Evolutionary conservation across 2,797 vertebrate genomes (phyloP).

Genomic region (Sebastes glaucus): DNA sequence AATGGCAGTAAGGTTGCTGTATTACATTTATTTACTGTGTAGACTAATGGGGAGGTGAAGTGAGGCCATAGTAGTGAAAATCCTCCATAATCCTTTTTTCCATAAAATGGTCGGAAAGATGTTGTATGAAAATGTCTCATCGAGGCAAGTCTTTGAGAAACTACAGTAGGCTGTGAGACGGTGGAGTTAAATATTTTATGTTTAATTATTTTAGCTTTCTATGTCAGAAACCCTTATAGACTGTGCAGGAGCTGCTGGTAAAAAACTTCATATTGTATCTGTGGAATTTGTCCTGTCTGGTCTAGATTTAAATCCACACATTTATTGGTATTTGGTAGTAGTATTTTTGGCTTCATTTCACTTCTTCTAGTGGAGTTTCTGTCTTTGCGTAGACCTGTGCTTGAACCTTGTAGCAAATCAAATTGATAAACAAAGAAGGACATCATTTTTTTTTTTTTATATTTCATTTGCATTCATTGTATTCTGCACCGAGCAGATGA

Average conservation of each 20-base stretch:
- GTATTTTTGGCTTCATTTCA: neutral
- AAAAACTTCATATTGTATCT: neutral
- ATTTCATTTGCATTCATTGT: neutral
- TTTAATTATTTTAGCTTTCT: neutral
- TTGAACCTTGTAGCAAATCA: neutral
- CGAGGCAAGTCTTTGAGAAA: neutral
- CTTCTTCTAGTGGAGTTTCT: too few relatives aligned
- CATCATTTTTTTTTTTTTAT: neutral
- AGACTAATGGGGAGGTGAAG: neutral
- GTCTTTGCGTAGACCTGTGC: neutral
- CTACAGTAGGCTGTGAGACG: neutral
- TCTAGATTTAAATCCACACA: neutral
- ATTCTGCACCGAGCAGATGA: neutral
- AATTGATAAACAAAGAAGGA: neutral
- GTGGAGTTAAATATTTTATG: neutral
- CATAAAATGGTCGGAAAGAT: neutral
- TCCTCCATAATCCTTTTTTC: conserved; percentile 9
- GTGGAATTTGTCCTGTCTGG: neutral
- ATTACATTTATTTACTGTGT: conserved; percentile 10
- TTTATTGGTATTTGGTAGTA: neutral
- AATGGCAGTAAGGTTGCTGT: neutral
- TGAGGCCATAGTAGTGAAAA: conserved; percentile 14
- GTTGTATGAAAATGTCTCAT: neutral
- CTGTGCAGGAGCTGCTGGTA: neutral
- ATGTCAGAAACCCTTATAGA: neutral